Evolutionary conservation across 2,797 vertebrate species (phyloP).

Genomic region (Darevskia nairensis): DNA sequence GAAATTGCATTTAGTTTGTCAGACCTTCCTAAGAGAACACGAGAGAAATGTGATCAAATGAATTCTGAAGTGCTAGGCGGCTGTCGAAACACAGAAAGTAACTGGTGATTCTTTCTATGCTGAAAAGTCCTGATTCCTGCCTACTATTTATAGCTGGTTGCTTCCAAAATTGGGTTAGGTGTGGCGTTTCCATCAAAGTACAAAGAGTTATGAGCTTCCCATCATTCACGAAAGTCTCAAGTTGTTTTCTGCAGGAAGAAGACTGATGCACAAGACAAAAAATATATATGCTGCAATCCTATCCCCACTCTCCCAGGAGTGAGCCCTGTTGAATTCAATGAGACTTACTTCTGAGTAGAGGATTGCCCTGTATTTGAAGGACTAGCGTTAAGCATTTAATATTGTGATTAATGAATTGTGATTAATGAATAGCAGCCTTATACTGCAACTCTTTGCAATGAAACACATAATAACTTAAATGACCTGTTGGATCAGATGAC

Average conservation of each 20-base stretch:
- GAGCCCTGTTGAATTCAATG: not conserved
- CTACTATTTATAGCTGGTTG: not conserved
- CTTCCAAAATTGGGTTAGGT: not conserved
- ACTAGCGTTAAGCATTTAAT: not conserved
- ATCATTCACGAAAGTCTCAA: not conserved
- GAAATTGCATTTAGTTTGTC: slow-evolving; percentile 3
- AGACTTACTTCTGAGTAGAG: not conserved
- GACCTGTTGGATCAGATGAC: no score
- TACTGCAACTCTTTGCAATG: not conserved
- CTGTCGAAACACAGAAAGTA: not conserved
- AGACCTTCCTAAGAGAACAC: not conserved
- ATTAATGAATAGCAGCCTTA: not conserved
- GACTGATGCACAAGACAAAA: fast-evolving
- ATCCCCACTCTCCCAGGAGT: not conserved
- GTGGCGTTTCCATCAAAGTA: not conserved
- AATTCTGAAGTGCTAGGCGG: not conserved
- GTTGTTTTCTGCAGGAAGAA: slow-evolving; percentile 11
- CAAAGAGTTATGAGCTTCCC: not conserved
- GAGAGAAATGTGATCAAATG: not conserved
- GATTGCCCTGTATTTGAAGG: not conserved
- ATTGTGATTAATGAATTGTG: not conserved
- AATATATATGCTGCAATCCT: not conserved
- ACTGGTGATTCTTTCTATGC: fast-evolving
- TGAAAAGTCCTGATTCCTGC: not conserved
- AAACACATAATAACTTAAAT: not conserved